Evolutionary conservation across 2,888 invertebrate genomes (phyloP).

Genomic region (Pandemis heparana): DNA sequence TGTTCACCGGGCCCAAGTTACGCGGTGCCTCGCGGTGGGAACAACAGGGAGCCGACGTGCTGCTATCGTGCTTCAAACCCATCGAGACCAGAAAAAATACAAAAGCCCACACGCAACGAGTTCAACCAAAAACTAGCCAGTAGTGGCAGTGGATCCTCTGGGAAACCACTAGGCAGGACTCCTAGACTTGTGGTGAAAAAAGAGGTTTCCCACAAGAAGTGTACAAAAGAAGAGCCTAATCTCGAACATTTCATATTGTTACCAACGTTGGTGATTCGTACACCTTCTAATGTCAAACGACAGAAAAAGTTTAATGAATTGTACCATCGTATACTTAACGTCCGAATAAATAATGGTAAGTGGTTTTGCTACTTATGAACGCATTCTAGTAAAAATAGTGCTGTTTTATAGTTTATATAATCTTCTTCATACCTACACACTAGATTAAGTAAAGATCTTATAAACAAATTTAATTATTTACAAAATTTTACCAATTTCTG

Average conservation of each 20-base stretch:
- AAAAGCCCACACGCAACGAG: constrained; percentile 37
- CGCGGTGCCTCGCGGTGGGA: constrained; percentile 53
- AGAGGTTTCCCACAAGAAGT: constrained; percentile 63
- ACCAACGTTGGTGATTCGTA: constrained; percentile 76
- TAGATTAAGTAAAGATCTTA: too few relatives aligned
- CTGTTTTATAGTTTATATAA: too few relatives aligned
- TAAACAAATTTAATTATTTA: too few relatives aligned
- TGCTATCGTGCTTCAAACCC: constrained; percentile 68
- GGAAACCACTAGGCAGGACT: constrained; percentile 54
- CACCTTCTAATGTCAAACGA: constrained; percentile 76
- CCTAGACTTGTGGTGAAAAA: constrained; percentile 73
- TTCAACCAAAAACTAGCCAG: constrained; percentile 54
- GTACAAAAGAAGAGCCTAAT: constrained; percentile 66
- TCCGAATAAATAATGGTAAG: constrained; percentile 66
- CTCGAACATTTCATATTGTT: constrained; percentile 76
- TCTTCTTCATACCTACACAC: too few relatives aligned
- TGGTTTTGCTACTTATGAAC: neutral
- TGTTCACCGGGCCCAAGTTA: constrained; percentile 73
- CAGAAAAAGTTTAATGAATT: constrained; percentile 79
- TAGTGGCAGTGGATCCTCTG: constrained; percentile 59
- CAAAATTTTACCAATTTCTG: too few relatives aligned
- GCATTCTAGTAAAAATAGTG: too few relatives aligned
- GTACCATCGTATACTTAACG: constrained; percentile 75
- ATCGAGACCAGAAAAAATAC: constrained; percentile 51
- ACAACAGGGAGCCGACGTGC: constrained; percentile 65